phyloP scores from a whole-genome alignment of 1,140 invertebrate genomes.

The Pogonus chalceus region DNA sequence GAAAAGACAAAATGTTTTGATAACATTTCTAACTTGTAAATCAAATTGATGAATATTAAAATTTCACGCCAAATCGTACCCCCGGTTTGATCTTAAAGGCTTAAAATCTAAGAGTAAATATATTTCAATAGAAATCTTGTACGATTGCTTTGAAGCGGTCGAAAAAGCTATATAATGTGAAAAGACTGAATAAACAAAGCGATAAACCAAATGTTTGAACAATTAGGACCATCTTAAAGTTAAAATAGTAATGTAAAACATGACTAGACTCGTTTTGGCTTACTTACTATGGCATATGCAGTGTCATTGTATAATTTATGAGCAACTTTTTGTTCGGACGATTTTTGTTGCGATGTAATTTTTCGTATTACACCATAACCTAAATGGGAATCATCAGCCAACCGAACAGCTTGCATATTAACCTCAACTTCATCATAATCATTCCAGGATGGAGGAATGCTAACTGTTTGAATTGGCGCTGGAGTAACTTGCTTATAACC shows the following conservation, averaged over 20 bases:
- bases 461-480: constrained; percentile 33
- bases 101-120: too few relatives aligned
- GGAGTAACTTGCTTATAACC: constrained; percentile 56
- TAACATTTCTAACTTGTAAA: too few relatives aligned
- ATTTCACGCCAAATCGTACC: too few relatives aligned
- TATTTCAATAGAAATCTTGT: too few relatives aligned
- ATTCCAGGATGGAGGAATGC: constrained; percentile 39
- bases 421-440: constrained; percentile 58
- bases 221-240: constrained; percentile 2
- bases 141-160: too few relatives aligned
- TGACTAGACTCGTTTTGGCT: constrained; percentile 62
- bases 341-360: constrained; percentile 34
- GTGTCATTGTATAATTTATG: constrained; percentile 63
- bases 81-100: too few relatives aligned
- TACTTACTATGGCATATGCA: constrained; percentile 70
- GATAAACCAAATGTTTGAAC: too few relatives aligned
- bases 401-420: constrained; percentile 50
- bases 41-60: too few relatives aligned
- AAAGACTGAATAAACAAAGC: constrained; percentile 1
- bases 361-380: constrained; percentile 68
- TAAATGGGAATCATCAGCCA: constrained; percentile 66
- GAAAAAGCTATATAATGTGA: too few relatives aligned
- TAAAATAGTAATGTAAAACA: too few relatives aligned
- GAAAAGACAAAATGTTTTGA: too few relatives aligned
- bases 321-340: constrained; percentile 35